Conservation (phyloP, 1,140 invertebrate species). For the Limonius californicus region DNA sequence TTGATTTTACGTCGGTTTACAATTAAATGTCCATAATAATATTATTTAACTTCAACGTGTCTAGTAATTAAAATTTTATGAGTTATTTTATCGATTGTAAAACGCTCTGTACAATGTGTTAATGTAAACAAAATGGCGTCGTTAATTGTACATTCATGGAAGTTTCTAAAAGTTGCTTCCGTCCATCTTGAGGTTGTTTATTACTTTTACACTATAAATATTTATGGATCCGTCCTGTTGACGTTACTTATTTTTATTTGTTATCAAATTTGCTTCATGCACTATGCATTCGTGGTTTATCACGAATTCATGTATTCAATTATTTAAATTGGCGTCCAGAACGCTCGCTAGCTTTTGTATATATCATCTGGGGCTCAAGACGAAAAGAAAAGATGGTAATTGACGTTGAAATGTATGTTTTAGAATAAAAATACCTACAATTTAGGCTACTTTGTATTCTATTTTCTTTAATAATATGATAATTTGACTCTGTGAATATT, state of each 20-base stretch:
- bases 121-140: constrained; percentile 11
- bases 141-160: constrained; percentile 8
- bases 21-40: too few species aligned
- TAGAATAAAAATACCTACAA: constrained; percentile 35
- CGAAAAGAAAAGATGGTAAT: constrained; percentile 37
- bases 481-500: constrained; percentile 26
- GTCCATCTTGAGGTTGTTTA: constrained; percentile 14
- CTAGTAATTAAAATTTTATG: background rate
- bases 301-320: constrained; percentile 48
- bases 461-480: constrained; percentile 32
- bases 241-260: constrained; percentile 48
- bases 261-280: constrained; percentile 48
- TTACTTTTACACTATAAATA: constrained; percentile 40
- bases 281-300: constrained; percentile 46
- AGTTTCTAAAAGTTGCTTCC: constrained; percentile 12
- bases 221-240: constrained; percentile 43
- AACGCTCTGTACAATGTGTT: background rate
- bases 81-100: background rate
- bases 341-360: constrained; percentile 25
- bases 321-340: constrained; percentile 43
- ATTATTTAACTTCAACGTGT: too few species aligned
- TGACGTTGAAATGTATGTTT: constrained; percentile 39
- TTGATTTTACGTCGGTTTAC: too few species aligned
- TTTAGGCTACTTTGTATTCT: constrained; percentile 31
- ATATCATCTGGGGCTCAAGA: constrained; percentile 16